Base-by-base conservation (phyloP, 2,113 vertebrate genomes). In the Oryzias javanicus region DNA sequence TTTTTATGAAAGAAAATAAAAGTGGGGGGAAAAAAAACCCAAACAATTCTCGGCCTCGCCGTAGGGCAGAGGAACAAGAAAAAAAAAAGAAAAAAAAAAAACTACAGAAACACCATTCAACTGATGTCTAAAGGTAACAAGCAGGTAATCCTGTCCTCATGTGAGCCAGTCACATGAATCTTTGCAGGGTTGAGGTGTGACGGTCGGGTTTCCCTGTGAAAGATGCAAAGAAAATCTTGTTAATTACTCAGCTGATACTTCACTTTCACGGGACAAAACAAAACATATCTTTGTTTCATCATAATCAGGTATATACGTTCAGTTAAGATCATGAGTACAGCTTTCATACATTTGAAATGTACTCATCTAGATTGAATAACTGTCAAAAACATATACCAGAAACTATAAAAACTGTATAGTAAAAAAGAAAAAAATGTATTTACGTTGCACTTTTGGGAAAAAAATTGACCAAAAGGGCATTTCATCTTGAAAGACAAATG, bases 91-190 rank as follows among this genome's bases (percentile, higher is more conserved):
- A 90, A 93, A 93, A 93, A 85, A 92, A 86, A 86, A 80, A 79
- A 74, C 46, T 47, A 92, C 92, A 93, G 90, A 91, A 92, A 93
- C 92, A 95, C 95, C 96, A 96, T 97, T 95, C 90, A 96, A 95
- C 94, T 96, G 95, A 96, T 95, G 95, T 94, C 92, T 93, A 92
- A 90, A 90, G 91, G 93, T 70, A 81, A 82, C 78, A 70, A 76
- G 79, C 67, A 57, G 81, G 76, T 66, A 90, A 89, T 89, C 91
- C 81, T 86, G 81, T 91, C 92, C 93, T 89, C 92, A 94, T 90
- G 93, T 94, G 94, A 97, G 92, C 96, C 95, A 93, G 94, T 95
- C 95, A 97, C 91, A 94, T 93, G 92, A 92, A 94, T 91, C 70
- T 88, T 85, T 89, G 88, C 81, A 92, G 93, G 86, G 92, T 91